These are phyloP conservation scores for Erpetoichthys calabaricus DNA, from an alignment of 2,797 vertebrate species.

Conservation along the genomic window DNA sequence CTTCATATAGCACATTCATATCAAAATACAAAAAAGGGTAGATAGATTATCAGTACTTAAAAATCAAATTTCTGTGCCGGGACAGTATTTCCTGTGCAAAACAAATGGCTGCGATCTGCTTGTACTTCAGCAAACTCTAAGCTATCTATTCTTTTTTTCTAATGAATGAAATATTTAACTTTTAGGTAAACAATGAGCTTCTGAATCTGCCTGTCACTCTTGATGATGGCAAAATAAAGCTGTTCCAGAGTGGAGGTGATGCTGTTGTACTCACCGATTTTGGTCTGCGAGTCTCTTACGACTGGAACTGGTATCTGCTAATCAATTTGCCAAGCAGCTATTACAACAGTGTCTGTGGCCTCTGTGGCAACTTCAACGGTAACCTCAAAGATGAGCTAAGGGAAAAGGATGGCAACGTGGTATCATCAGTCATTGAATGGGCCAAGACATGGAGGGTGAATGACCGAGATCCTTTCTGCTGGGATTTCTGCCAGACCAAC, in stretches of 20 bases:
- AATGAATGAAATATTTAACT: not conserved
- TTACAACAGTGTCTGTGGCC: constrained; percentile 45
- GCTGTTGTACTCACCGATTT: constrained; percentile 46
- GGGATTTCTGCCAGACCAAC: constrained; percentile 31
- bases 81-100: too few relatives aligned
- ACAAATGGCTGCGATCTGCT: too few relatives aligned
- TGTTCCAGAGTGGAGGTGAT: constrained; percentile 36
- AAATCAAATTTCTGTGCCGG: too few relatives aligned
- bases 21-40: too few relatives aligned
- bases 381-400: constrained; percentile 40
- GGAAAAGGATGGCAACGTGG: constrained; percentile 15
- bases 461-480: constrained; percentile 36
- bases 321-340: constrained; percentile 48
- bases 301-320: constrained; percentile 48
- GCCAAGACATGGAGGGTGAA: constrained; percentile 53
- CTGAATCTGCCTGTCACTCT: constrained; percentile 46
- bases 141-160: too few relatives aligned
- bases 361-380: constrained; percentile 67
- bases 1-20: too few relatives aligned
- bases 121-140: too few relatives aligned
- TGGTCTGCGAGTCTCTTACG: constrained; percentile 46
- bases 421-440: constrained; percentile 30
- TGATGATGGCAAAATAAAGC: constrained; percentile 25
- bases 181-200: constrained; percentile 47
- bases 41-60: too few relatives aligned